Percentiles rank a stretch among this genome's conserved stretches.
Conservation (phyloP, 2,888 invertebrate genomes). For the Anticlea derivata region DNA sequence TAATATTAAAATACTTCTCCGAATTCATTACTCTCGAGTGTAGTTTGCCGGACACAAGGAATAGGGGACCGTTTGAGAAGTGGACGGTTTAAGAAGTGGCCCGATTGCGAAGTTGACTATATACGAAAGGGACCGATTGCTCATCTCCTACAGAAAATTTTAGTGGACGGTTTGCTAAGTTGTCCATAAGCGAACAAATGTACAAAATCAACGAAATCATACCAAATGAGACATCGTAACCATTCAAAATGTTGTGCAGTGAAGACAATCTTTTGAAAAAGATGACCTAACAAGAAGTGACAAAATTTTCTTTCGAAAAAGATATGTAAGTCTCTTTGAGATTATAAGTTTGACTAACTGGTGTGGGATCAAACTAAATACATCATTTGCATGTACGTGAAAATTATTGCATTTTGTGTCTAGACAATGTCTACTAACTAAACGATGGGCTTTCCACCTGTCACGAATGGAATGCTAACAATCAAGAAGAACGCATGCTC, state of each 20-base stretch:
- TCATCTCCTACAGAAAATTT: too few relatives aligned
- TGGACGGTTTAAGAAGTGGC: too few relatives aligned
- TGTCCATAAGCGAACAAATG: too few relatives aligned
- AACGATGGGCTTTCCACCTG: background rate
- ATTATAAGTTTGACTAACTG: constrained; percentile 34
- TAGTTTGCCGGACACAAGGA: too few relatives aligned
- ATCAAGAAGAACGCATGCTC: background rate
- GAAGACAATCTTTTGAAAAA: constrained; percentile 22
- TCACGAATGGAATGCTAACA: background rate
- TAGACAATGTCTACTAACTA: constrained; percentile 2
- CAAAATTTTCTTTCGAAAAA: constrained; percentile 27
- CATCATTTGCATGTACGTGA: constrained; percentile 8
- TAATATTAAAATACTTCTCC: too few relatives aligned
- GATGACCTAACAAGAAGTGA: constrained; percentile 19
- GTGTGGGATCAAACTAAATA: constrained; percentile 22
- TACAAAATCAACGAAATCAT: too few relatives aligned
- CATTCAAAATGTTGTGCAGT: constrained; percentile 22
- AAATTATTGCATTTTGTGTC: constrained; percentile 1
- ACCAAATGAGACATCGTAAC: background rate
- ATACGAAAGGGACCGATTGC: too few relatives aligned
- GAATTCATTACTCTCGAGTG: too few relatives aligned
- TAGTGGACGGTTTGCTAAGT: too few relatives aligned
- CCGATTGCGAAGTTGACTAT: too few relatives aligned
- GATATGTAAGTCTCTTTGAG: constrained; percentile 42
- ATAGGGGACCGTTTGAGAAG: too few relatives aligned